These are phyloP conservation scores for Coreius guichenoti DNA, from an alignment of 2,797 vertebrate species.

Conservation along the genomic window DNA sequence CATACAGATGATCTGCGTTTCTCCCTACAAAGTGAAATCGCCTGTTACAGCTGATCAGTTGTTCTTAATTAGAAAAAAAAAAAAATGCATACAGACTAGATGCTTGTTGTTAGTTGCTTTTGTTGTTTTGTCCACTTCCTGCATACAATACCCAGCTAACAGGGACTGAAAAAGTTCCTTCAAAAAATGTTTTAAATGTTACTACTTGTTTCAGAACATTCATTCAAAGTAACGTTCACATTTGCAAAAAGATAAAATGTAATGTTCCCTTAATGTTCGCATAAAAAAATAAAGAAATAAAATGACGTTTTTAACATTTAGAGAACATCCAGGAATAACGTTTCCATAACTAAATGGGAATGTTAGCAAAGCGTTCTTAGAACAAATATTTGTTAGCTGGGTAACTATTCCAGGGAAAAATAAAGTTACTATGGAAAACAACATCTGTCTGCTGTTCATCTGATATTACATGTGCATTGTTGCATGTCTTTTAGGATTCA, in stretches of 20 bases:
- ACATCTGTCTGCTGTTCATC: background rate
- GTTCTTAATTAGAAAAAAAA: background rate
- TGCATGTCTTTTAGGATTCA: background rate
- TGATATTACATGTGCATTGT: constrained; percentile 1
- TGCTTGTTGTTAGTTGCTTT: background rate
- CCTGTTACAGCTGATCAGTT: background rate
- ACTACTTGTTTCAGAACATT: no score
- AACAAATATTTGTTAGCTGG: no score
- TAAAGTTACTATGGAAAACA: background rate
- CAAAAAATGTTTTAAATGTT: background rate
- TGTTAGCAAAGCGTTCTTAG: no score
- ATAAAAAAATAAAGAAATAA: no score
- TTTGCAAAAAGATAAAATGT: no score
- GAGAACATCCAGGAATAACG: background rate
- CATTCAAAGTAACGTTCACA: no score
- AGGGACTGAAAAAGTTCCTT: background rate
- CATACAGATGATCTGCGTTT: background rate
- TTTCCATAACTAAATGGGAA: no score
- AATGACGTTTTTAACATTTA: no score
- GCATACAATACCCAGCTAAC: background rate
- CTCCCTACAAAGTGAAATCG: background rate
- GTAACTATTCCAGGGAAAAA: background rate
- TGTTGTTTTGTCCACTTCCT: background rate
- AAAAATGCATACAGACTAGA: background rate
- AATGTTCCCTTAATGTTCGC: no score